phyloP scores from a whole-genome alignment of 2,888 invertebrate species.

The Drosophila emarginata region DNA sequence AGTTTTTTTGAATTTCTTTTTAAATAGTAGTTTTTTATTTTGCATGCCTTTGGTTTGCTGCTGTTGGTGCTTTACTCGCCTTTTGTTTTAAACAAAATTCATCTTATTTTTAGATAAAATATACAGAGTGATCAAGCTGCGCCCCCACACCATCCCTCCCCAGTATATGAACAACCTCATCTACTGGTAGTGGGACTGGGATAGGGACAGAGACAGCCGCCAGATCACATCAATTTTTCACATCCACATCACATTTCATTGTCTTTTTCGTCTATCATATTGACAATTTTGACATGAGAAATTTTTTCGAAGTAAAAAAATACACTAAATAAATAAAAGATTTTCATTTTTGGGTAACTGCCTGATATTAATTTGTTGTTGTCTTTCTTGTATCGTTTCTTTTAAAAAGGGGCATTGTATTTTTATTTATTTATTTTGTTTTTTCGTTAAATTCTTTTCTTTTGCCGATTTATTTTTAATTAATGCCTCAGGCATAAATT shows the following conservation, averaged over 20 bases:
- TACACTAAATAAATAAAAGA: slow-evolving; percentile 38
- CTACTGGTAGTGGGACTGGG: not conserved
- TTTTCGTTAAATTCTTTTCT: slow-evolving; percentile 31
- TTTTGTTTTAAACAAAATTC: slow-evolving; percentile 67
- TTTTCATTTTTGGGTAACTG: slow-evolving; percentile 19
- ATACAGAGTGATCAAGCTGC: slow-evolving; percentile 54
- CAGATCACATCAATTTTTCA: slow-evolving; percentile 36
- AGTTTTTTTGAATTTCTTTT: slow-evolving; percentile 36
- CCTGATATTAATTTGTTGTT: slow-evolving; percentile 43
- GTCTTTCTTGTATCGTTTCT: slow-evolving; percentile 35
- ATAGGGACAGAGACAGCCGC: slow-evolving; percentile 26
- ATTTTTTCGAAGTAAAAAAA: slow-evolving; percentile 20
- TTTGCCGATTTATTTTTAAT: slow-evolving; percentile 39
- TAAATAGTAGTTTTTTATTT: slow-evolving; percentile 25
- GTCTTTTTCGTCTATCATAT: slow-evolving; percentile 55
- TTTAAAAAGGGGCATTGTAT: slow-evolving; percentile 21
- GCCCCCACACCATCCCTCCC: slow-evolving; percentile 18
- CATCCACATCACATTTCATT: slow-evolving; percentile 45
- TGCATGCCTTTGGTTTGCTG: slow-evolving; percentile 1
- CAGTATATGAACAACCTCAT: slow-evolving; percentile 1
- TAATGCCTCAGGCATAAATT: slow-evolving; percentile 54
- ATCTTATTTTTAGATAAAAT: slow-evolving; percentile 67
- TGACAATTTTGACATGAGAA: slow-evolving; percentile 69
- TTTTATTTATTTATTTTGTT: slow-evolving; percentile 31
- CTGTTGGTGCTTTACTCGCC: slow-evolving; percentile 16